phyloP scores from a whole-genome alignment of 2,113 vertebrate species.

The Myiopsitta monachus region DNA sequence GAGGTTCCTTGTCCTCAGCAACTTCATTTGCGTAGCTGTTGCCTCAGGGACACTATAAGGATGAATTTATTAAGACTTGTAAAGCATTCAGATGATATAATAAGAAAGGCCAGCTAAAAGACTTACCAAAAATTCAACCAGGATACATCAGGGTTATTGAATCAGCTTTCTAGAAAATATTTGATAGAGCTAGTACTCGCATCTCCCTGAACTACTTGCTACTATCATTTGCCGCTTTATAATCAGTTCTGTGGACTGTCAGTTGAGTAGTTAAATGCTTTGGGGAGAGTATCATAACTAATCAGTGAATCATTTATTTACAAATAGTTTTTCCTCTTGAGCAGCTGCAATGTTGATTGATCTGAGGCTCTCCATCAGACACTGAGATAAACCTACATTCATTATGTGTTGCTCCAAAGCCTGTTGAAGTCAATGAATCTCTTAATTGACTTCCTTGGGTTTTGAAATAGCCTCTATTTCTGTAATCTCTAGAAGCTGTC shows the following conservation, averaged over 20 bases:
- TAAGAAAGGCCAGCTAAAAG: not conserved
- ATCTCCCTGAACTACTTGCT: not conserved
- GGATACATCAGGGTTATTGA: not conserved
- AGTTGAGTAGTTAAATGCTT: not conserved
- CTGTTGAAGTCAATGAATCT: not conserved
- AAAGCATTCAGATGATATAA: not conserved
- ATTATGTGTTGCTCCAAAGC: not conserved
- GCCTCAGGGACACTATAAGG: not conserved
- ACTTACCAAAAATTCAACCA: not conserved
- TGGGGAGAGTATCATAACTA: not conserved
- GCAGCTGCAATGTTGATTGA: not conserved
- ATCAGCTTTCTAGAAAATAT: not conserved
- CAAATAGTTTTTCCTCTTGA: not conserved
- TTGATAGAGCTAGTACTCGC: not conserved
- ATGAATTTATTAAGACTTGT: not conserved
- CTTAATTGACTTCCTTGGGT: not conserved
- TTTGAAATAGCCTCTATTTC: not conserved
- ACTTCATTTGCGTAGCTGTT: not conserved
- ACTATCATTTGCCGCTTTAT: not conserved
- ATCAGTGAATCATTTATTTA: constrained; percentile 12
- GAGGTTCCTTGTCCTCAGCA: not conserved
- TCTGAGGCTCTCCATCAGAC: not conserved
- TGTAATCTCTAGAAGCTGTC: not conserved
- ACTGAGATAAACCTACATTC: not conserved
- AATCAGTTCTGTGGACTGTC: not conserved